Base-by-base conservation (phyloP, 2,113 vertebrate genomes). In the Pseudorasbora parva region DNA sequence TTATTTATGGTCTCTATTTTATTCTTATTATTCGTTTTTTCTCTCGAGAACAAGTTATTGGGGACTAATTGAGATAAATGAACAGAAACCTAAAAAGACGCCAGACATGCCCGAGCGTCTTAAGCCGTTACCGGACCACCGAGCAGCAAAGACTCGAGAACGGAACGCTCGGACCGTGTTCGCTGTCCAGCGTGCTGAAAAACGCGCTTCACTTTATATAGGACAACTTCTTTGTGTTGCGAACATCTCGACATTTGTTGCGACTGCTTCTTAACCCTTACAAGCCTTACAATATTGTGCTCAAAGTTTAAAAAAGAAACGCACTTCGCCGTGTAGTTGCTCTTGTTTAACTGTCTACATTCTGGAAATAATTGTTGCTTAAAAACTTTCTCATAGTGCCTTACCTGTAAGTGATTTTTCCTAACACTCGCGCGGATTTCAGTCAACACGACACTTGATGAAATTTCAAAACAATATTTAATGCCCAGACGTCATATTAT, bases 331-430 rank as follows among this genome's bases (percentile, higher is more conserved):
- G 25, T 33, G 8, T 12, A 71, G 37, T 69, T 21, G 37, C 5
- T 41, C 1, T n/a, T n/a, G n/a, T 12, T 8, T 15, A 37, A 37
- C 17, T 5, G 33, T 51, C 8, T 7, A 14, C 51, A 37, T 25
- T 64, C 14, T 6, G 15, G 5, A 41, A 3, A 37, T 4, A 37
- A n/a, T 1, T 51, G 12, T 17, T 23, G 47, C 8, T 17, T 47
- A 11, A 33, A 43, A 60, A 23, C 45, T 72, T 79, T 49, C 3
- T 83, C 71, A 37, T 78, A 89, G 74, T 41, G 12, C 85, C 93
- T 92, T 94, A 94, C 94, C 94, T 94, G 86, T 87, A 47, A 64
- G 69, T 82, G 82, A 85, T 75, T 87, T 88, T 89, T 91, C 90
- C 82, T 85, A 89, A 77, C 81, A 64, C 87, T 83, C 68, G 85